Evolutionary conservation across 2,888 invertebrate species (phyloP).

Genomic region (Calameuta idolon): DNA sequence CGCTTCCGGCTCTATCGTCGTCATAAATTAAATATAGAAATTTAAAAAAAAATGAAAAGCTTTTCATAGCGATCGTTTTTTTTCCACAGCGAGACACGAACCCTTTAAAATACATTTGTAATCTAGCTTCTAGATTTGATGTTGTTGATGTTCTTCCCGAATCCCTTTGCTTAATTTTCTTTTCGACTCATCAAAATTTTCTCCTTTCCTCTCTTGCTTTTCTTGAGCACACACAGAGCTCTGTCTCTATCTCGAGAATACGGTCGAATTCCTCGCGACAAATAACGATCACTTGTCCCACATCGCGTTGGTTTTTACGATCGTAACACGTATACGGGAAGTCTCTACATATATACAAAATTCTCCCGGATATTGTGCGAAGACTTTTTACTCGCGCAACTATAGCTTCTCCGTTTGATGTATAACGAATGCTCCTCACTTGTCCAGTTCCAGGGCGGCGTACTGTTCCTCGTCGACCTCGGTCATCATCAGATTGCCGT

Average conservation of each 20-base stretch:
- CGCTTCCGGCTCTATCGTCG: neutral
- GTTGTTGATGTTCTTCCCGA: neutral
- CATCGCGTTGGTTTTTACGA: neutral
- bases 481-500: conserved; percentile 88
- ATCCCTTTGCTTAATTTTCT: conserved; percentile 8
- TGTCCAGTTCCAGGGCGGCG: conserved; percentile 74
- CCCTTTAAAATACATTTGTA: conserved; percentile 49
- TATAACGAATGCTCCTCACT: conserved; percentile 60
- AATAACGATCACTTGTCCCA: neutral
- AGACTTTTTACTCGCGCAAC: neutral
- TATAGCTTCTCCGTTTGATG: neutral
- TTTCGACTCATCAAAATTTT: conserved; percentile 15
- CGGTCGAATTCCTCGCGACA: neutral
- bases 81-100: conserved; percentile 55
- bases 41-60: conserved; percentile 41
- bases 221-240: neutral
- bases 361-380: neutral
- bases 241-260: neutral
- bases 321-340: neutral
- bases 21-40: conserved; percentile 55
- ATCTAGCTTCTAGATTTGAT: conserved; percentile 36
- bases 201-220: neutral
- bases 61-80: conserved; percentile 35
- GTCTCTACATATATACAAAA: neutral
- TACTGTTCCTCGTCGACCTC: conserved; percentile 90